A percentile compares a stretch with the other conserved stretches of the same genome.
phyloP scores from a whole-genome alignment of 2,113 vertebrate genomes.

The Bagarius yarrelli region DNA sequence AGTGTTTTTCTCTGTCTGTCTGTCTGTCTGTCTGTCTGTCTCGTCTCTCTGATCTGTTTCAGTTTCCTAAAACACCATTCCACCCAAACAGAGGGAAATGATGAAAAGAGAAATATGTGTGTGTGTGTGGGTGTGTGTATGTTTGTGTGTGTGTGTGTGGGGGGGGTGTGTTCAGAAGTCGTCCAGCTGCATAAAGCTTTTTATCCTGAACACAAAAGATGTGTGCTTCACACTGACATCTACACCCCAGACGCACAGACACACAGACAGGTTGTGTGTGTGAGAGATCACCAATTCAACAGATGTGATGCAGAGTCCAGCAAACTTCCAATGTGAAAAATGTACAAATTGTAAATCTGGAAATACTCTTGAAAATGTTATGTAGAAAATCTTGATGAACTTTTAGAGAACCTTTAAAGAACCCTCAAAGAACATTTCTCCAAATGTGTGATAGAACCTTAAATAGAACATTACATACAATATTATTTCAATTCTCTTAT shows the following conservation, averaged over 20 bases:
- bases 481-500: neutral
- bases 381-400: neutral
- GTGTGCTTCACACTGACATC: neutral
- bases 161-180: neutral
- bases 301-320: neutral
- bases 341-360: too few relatives aligned
- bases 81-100: neutral
- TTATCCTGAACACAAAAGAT: constrained; percentile 36
- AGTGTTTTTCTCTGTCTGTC: neutral
- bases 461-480: too few relatives aligned
- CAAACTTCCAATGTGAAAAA: too few relatives aligned
- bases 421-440: too few relatives aligned
- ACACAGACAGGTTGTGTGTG: neutral
- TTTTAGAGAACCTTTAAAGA: neutral
- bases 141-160: neutral
- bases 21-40: neutral
- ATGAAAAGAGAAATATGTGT: constrained; percentile 7
- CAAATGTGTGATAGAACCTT: too few relatives aligned
- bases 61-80: constrained; percentile 1
- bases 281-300: neutral
- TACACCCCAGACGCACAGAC: neutral
- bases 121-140: constrained; percentile 8
- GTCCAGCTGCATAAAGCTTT: constrained; percentile 27
- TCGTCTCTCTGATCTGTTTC: neutral
- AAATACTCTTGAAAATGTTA: neutral